Evolutionary conservation across 2,888 invertebrate genomes (phyloP), one percentile per base, ranked within the genome.

Genomic region (Ligdia adustata): DNA sequence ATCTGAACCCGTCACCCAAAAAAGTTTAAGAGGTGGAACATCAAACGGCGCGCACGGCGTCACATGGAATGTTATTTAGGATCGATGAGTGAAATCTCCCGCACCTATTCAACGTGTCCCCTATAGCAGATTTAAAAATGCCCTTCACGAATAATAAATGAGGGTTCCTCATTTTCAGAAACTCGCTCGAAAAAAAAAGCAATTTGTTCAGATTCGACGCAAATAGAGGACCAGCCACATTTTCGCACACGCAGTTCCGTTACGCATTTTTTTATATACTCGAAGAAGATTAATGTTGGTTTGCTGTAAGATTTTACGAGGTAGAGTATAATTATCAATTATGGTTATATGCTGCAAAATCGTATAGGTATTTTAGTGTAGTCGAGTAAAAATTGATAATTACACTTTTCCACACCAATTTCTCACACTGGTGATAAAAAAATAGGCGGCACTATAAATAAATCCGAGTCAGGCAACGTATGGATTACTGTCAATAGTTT

Each of bases 111-210:
- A 46, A 24, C 31, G 38, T 42, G 44, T 35, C 41, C 31, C 39
- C 22, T 31, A 37, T 33, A 33, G 22, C 12, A 40, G 53, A 52
- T 55, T 60, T 54, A 55, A 54, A 60, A 57, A 54, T 52, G 46
- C 24, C 44, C 52, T 35, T 32, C 34, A 43, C 42, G 49, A 47
- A 55, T 55, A 60, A 57, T 50, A 57, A 54, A 57, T 60, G 50
- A 55, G 41, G 47, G 52, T 52, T 37, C 29, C 45, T 54, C 47
- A 53, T 50, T 55, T 57, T 55, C 32, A 14, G 46, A 49, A 44
- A 27, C 22, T 39, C 41, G 32, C 41, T 41, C 41, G 46, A 38
- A 53, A 50, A n/a, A n/a, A 57, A 52, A 46, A 49, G 53, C 52
- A 55, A 53, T 58, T 55, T 56, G 45, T 52, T 26, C 34, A 34